Percentiles rank a stretch among this genome's conserved stretches.
Conservation (phyloP, 2,888 invertebrate genomes). For the Thyatira batis region DNA sequence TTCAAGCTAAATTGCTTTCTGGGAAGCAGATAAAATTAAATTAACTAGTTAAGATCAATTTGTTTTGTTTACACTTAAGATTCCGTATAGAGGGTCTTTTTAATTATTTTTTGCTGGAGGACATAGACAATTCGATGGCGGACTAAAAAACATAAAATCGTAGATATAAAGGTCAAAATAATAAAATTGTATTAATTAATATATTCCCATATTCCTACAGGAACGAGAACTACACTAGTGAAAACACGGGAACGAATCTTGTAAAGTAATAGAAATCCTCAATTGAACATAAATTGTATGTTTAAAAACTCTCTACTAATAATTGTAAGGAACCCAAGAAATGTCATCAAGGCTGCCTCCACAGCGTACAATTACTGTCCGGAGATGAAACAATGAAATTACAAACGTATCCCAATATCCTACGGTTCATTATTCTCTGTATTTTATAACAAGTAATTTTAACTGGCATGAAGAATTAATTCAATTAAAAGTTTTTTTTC, state of each 20-base stretch:
- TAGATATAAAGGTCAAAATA: too few relatives aligned
- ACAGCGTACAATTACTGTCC: background rate
- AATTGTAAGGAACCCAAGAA: background rate
- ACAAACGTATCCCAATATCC: background rate
- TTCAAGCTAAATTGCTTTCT: slow-evolving; percentile 21
- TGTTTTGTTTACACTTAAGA: background rate
- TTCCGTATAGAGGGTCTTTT: background rate
- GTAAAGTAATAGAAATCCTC: too few relatives aligned
- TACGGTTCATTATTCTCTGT: background rate
- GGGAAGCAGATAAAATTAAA: slow-evolving; percentile 9
- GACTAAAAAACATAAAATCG: too few relatives aligned
- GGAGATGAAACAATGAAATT: background rate
- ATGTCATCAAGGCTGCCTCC: background rate
- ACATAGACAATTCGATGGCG: too few relatives aligned
- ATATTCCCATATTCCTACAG: too few relatives aligned
- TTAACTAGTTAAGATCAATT: background rate
- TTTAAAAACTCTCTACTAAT: too few relatives aligned
- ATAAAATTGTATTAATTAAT: too few relatives aligned
- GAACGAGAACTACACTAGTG: too few relatives aligned
- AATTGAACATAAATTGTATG: too few relatives aligned
- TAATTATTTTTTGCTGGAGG: background rate
- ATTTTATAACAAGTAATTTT: background rate
- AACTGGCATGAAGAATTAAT: slow-evolving; percentile 2
- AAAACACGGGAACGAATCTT: too few relatives aligned
- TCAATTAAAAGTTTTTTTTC: slow-evolving; percentile 2